Percentiles rank a stretch among this genome's conserved stretches.
Conservation (phyloP, 2,888 invertebrate genomes). For the Macrophya annulata region DNA sequence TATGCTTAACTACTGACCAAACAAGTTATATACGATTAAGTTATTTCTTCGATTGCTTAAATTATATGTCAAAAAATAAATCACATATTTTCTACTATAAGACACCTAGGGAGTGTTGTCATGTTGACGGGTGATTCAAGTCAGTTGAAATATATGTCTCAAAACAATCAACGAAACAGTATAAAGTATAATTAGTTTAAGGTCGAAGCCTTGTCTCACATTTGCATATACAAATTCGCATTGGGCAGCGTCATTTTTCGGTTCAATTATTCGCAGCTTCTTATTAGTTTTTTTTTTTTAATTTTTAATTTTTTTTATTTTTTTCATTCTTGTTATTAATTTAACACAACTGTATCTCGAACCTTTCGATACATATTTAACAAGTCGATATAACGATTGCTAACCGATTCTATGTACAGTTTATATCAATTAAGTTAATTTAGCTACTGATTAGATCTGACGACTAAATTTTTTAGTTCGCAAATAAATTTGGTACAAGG, state of each 20-base stretch:
- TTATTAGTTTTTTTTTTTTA: background rate
- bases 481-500: slow-evolving; percentile 38
- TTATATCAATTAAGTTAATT: slow-evolving; percentile 23
- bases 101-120: slow-evolving; percentile 4
- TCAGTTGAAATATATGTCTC: background rate
- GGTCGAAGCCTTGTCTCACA: slow-evolving; percentile 56
- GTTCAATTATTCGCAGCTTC: background rate
- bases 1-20: too few species aligned
- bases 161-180: slow-evolving; percentile 41
- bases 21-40: background rate
- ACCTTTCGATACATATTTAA: background rate
- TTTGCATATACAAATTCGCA: slow-evolving; percentile 36
- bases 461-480: background rate
- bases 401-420: slow-evolving; percentile 6
- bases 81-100: slow-evolving; percentile 13
- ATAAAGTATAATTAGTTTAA: slow-evolving; percentile 53
- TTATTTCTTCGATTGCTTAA: background rate
- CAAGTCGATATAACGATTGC: background rate
- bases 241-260: background rate
- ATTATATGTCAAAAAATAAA: background rate
- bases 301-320: background rate
- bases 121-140: background rate
- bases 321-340: background rate
- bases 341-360: background rate
- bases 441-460: background rate